Evolutionary conservation across 2,888 invertebrate genomes (phyloP).

Genomic region (Mythimna lalbum): DNA sequence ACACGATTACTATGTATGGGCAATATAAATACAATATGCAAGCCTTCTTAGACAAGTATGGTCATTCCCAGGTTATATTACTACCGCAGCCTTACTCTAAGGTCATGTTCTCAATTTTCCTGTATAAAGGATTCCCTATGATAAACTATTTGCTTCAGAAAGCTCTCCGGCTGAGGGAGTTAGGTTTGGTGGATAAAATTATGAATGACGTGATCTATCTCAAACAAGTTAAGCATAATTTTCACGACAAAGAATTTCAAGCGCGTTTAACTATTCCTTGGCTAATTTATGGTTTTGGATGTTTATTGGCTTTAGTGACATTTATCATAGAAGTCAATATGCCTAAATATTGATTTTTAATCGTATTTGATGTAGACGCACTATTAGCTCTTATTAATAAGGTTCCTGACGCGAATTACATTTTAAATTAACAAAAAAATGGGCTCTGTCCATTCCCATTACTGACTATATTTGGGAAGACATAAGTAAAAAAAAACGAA

Average conservation of each 20-base stretch:
- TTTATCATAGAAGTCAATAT: constrained; percentile 65
- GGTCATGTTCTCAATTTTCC: constrained; percentile 74
- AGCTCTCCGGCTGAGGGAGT: constrained; percentile 71
- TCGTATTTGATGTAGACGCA: neutral
- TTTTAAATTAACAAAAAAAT: no score
- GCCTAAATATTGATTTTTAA: constrained; percentile 18
- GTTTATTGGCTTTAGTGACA: constrained; percentile 57
- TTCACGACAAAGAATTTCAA: constrained; percentile 38
- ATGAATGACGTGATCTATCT: constrained; percentile 57
- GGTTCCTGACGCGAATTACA: neutral
- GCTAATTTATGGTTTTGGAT: constrained; percentile 69
- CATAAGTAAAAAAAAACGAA: no score
- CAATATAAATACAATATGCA: constrained; percentile 70
- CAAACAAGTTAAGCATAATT: constrained; percentile 51
- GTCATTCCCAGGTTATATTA: constrained; percentile 58
- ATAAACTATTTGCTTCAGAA: constrained; percentile 61
- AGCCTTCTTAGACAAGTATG: constrained; percentile 67
- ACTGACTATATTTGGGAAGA: no score
- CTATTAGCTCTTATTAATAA: neutral
- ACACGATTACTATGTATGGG: constrained; percentile 67
- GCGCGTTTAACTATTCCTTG: constrained; percentile 69
- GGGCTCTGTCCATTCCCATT: no score
- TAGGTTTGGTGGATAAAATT: constrained; percentile 70
- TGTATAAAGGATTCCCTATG: constrained; percentile 80
- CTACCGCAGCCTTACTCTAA: constrained; percentile 70